These are phyloP conservation scores for Cnemophilus loriae DNA, from an alignment of 2,113 vertebrate genomes.

Conservation along the genomic window DNA sequence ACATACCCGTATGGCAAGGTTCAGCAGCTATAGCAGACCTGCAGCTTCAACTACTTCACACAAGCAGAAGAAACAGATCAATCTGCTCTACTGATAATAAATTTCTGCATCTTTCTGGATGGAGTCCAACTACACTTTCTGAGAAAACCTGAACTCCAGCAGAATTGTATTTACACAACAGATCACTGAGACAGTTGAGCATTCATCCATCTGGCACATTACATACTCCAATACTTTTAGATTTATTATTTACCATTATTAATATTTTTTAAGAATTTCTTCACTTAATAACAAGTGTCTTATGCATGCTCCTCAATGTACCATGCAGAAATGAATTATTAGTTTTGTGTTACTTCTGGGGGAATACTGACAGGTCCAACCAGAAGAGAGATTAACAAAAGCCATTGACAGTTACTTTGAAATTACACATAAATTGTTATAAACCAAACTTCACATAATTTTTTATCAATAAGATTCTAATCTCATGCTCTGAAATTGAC, in stretches of 20 bases:
- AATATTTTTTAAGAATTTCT: neutral
- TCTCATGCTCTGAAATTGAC: neutral
- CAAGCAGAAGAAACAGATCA: neutral
- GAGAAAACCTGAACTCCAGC: neutral
- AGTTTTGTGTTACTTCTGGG: neutral
- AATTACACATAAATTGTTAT: neutral
- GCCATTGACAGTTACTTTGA: neutral
- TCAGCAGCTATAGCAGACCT: neutral
- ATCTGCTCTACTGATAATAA: neutral
- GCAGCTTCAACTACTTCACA: neutral
- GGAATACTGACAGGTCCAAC: neutral
- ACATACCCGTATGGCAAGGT: neutral
- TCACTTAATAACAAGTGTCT: neutral
- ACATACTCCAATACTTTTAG: neutral
- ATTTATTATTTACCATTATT: neutral
- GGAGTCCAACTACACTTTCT: neutral
- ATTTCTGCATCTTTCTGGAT: neutral
- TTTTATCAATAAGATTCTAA: neutral
- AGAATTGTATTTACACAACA: neutral
- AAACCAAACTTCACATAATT: neutral
- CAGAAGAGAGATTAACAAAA: neutral
- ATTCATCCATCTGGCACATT: neutral
- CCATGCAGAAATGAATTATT: neutral
- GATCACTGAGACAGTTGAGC: neutral
- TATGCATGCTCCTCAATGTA: neutral